Evolutionary conservation across 2,888 invertebrate genomes (phyloP).

Genomic region (Apotomis turbidana): DNA sequence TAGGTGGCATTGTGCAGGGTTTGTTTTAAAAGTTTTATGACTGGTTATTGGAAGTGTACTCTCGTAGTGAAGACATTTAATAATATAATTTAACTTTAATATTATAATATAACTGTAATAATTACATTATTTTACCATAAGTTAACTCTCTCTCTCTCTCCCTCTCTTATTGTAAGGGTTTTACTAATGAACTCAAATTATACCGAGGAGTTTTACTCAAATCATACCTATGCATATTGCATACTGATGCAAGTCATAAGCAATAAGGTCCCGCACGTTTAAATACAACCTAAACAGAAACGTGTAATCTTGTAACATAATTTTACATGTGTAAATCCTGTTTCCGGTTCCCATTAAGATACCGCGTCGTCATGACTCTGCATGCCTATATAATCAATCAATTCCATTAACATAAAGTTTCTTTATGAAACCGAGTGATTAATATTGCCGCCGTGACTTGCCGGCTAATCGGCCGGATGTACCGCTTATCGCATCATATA

Average conservation of each 20-base stretch:
- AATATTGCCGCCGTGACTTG: conserved; percentile 41
- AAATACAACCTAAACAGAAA: too few relatives aligned
- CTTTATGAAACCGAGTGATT: conserved; percentile 38
- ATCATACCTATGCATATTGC: too few relatives aligned
- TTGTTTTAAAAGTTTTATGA: neutral
- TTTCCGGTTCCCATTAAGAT: neutral
- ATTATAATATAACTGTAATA: too few relatives aligned
- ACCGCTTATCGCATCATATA: conserved; percentile 30
- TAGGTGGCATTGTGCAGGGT: neutral
- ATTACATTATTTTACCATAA: too few relatives aligned
- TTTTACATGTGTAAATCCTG: neutral
- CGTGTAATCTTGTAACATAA: neutral
- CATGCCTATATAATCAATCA: conserved; percentile 30
- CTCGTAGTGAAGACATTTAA: too few relatives aligned
- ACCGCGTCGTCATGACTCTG: conserved; percentile 20
- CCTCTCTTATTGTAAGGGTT: too few relatives aligned
- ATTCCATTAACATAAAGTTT: conserved; percentile 41
- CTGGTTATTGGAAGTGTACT: neutral
- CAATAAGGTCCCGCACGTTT: too few relatives aligned
- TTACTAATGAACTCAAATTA: too few relatives aligned
- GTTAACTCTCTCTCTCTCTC: too few relatives aligned
- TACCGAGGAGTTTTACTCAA: too few relatives aligned
- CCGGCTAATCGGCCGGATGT: conserved; percentile 32
- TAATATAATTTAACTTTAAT: too few relatives aligned
- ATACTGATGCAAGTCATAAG: too few relatives aligned